Percentiles rank a stretch among this genome's conserved stretches.
Conservation (phyloP, 2,888 invertebrate genomes). For the Trichogramma dendrolimi region DNA sequence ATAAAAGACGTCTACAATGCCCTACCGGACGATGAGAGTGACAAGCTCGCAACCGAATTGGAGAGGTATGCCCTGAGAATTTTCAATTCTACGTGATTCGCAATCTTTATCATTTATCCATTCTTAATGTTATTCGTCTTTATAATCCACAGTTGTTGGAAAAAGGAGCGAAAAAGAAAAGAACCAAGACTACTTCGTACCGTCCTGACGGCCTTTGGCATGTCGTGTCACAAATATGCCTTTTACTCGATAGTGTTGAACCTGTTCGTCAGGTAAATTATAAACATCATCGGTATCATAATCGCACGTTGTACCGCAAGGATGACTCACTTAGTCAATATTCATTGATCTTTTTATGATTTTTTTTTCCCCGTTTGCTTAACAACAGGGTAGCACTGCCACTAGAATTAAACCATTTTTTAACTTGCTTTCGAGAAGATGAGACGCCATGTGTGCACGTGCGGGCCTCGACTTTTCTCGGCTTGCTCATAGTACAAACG, state of each 20-base stretch:
- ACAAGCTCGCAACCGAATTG: constrained; percentile 62
- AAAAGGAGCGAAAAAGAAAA: constrained; percentile 55
- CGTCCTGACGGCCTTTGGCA: constrained; percentile 60
- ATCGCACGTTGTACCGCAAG: too few species aligned
- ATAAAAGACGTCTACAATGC: constrained; percentile 65
- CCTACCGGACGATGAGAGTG: constrained; percentile 62
- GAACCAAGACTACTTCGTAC: constrained; percentile 60
- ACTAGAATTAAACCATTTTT: constrained; percentile 2
- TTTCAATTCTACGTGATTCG: too few species aligned
- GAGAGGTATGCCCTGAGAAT: constrained; percentile 52
- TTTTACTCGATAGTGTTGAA: constrained; percentile 57
- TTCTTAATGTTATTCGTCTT: not conserved
- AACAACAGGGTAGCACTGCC: constrained; percentile 2
- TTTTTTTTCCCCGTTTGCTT: constrained; percentile 47
- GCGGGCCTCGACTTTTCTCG: constrained; percentile 61
- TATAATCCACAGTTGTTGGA: constrained; percentile 56
- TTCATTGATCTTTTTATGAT: constrained; percentile 58
- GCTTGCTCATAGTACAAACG: constrained; percentile 58
- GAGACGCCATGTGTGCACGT: too few species aligned
- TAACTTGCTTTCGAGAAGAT: too few species aligned
- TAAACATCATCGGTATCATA: not conserved
- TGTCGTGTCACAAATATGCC: constrained; percentile 61
- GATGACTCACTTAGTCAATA: not conserved
- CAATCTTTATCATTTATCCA: not conserved
- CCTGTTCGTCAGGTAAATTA: constrained; percentile 27